Base-by-base conservation (phyloP, 2,797 vertebrate genomes). In the Meda fulgida region DNA sequence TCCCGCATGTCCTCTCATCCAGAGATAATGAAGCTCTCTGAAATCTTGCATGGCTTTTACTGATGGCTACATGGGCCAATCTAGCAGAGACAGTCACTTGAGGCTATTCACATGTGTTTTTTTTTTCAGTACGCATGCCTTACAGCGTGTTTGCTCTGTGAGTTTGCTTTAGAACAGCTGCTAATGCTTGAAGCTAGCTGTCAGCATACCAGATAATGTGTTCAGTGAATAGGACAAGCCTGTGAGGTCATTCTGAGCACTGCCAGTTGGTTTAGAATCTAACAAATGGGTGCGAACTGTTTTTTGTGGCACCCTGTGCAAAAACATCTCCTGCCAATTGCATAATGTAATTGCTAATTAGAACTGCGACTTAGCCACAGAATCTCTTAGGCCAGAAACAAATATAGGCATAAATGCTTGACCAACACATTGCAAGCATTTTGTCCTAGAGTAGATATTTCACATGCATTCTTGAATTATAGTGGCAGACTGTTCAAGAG, bases 111-210 rank as follows among this genome's bases (percentile, higher is more conserved):
- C 72, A 58, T 86, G 65, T 84, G 55, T 8, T 40, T 40, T 46
- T 78, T 81, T 43, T 36, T 7, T 0, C 88, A 86, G 87, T 67
- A 69, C 79, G 0, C 73, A 77, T 73, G 38, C n/a, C 3, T 48
- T 77, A 87, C 85, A 89, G 82, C 86, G 40, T 86, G 60, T 85
- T 90, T 53, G 67, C 84, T 73, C 48, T 71, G 81, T 81, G 84
- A 11, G 34, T 78, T 83, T 75, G n/a, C 88, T 90, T 87, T 88
- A 91, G 91, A 86, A 90, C 83, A 60, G 66, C 69, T 80, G 86
- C 88, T 90, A 88, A 89, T 84, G 40, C 16, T 84, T 85, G n/a
- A 46, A 86, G 89, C 31, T 75, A 66, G 58, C 87, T 79, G 81
- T 88, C 73, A 34, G 77, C 84, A 88, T 85, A 85, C 83, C 73